phyloP scores from a whole-genome alignment of 2,797 vertebrate genomes.

The Zalophus californianus region DNA sequence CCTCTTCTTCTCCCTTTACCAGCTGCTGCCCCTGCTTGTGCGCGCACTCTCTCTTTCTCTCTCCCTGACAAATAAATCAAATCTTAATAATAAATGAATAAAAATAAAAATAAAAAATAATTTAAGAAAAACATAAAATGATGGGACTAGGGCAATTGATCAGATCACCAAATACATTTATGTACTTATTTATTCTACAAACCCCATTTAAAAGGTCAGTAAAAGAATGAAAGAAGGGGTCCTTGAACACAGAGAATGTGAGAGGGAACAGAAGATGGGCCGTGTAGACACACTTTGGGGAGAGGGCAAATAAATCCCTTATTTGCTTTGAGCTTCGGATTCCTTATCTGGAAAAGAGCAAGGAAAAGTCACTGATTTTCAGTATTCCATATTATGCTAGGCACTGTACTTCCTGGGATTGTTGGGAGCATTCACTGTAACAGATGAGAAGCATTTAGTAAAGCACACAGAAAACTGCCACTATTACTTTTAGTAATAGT shows the following conservation, averaged over 20 bases:
- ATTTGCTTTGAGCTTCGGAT: neutral
- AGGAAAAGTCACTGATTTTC: neutral
- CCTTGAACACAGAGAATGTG: neutral
- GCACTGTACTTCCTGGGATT: neutral
- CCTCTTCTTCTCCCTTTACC: neutral
- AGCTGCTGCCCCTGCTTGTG: too few relatives aligned
- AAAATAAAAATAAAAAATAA: too few relatives aligned
- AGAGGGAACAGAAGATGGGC: neutral
- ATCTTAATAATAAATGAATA: too few relatives aligned
- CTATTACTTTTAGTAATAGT: neutral
- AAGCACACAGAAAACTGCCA: neutral
- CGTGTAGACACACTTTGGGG: neutral
- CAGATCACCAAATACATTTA: neutral
- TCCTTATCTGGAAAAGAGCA: neutral
- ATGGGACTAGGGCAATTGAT: neutral
- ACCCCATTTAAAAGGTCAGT: neutral
- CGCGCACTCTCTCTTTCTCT: too few relatives aligned
- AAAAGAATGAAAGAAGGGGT: neutral
- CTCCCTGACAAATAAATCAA: too few relatives aligned
- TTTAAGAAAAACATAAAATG: neutral
- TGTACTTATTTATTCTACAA: conserved; percentile 39
- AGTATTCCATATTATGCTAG: neutral
- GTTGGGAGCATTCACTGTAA: too few relatives aligned
- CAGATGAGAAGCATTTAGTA: neutral
- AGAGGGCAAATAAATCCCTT: neutral